Evolutionary conservation across 2,797 vertebrate genomes (phyloP), one percentile per base, ranked within the genome.

Genomic region (Oreochromis mossambicus): DNA sequence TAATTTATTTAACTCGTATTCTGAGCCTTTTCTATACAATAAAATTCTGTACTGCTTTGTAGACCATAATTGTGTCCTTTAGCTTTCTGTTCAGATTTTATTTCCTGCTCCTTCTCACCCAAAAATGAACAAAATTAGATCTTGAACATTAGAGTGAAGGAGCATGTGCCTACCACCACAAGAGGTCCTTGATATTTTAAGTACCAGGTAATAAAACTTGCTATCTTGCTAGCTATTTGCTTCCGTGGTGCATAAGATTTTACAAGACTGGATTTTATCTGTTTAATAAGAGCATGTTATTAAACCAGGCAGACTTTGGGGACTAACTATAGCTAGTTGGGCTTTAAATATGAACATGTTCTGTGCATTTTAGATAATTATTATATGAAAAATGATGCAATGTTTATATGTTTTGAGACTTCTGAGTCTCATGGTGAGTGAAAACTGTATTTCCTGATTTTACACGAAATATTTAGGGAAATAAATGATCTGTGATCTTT

Each of bases 131-230:
- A 73, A 66, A 38, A 32, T 73, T 73, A 1, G 70, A 19, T 50
- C 17, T 32, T 50, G 43, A 75, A 32, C 70, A 50, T 26, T 36
- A 12, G 9, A 5, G 15, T 32, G 26, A 12, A 50, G 2, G 7
- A 32, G 21, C 14, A 43, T 70, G 0, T 17, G 2, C 21, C 41
- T 0, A 46, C 70, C 46, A 32, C 21, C 46, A 5, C 14, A 32
- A 32, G 26, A 75, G 24, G 24, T 48, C 68, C 2, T 29, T 73
- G 68, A 73, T 43, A 50, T 32, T 50, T n/a, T 32, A 32, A 32
- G 70, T 24, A 46, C 38, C 36, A 41, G 3, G 2, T 48, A 73
- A 48, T 19, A 48, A 19, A 48, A 32, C 15, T n/a, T 32, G 43
- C 17, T 75, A 50, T 75, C 43, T 13, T n/a, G 15, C 68, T 29